Conservation (phyloP, 1,140 invertebrate species). For the Caenorhabditis remanei region DNA sequence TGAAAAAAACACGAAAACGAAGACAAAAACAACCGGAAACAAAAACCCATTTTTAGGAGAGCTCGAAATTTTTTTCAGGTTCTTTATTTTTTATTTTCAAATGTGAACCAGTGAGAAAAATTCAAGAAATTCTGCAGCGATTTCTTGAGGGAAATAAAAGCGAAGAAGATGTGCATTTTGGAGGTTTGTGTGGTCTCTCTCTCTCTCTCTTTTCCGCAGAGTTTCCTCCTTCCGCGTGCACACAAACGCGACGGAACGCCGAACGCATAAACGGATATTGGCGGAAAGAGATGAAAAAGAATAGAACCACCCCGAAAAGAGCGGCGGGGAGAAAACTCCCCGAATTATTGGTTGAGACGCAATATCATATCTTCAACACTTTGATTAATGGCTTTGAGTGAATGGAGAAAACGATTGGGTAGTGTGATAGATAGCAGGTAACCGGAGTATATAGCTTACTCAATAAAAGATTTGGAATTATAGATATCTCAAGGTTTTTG, state of each 20-base stretch:
- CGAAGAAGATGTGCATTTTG: neutral
- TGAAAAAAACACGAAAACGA: no score
- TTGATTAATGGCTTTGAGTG: neutral
- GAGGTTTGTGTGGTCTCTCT: neutral
- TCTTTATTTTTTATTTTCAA: no score
- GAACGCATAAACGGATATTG: constrained; percentile 51
- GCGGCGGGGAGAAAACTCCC: neutral
- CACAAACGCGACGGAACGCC: constrained; percentile 27
- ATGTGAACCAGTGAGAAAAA: no score
- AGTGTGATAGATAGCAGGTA: neutral
- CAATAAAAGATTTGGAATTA: no score
- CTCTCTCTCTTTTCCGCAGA: neutral
- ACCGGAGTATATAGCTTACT: neutral
- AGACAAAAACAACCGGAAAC: neutral
- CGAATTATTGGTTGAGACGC: neutral
- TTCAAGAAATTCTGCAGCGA: neutral
- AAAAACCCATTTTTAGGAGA: neutral
- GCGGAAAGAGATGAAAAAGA: no score
- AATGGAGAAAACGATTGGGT: neutral
- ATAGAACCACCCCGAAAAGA: constrained; percentile 36
- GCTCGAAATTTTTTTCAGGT: neutral
- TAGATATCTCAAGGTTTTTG: no score
- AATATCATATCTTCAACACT: constrained; percentile 1
- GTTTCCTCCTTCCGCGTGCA: neutral
- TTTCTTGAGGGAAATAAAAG: neutral